A percentile compares a stretch with the other conserved stretches of the same genome.
Evolutionary conservation across 2,113 vertebrate species (phyloP).

Genomic region (Turdus rufiventris): DNA sequence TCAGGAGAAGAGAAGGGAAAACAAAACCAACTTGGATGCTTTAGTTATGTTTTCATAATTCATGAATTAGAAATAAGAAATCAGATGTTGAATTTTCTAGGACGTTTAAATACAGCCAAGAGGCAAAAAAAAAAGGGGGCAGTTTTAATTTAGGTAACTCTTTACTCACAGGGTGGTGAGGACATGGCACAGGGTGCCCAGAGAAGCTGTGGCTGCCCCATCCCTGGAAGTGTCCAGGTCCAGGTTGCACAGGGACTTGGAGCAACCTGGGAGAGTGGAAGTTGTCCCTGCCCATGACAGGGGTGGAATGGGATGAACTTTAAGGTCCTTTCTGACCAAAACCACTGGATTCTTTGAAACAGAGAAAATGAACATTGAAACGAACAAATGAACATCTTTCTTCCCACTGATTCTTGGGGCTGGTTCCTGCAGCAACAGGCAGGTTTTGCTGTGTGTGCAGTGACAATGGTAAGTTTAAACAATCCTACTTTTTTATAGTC

Average conservation of each 20-base stretch:
- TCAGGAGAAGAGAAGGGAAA: not conserved
- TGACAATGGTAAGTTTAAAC: not conserved
- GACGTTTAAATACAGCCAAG: not conserved
- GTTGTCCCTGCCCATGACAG: not conserved
- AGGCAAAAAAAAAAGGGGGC: not conserved
- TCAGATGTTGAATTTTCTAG: not conserved
- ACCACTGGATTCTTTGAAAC: not conserved
- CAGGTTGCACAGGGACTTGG: not conserved
- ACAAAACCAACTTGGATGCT: not conserved
- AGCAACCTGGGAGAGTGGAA: not conserved
- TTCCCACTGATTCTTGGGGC: not conserved
- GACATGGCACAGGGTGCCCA: not conserved
- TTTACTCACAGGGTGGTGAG: not conserved
- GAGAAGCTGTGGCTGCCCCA: not conserved
- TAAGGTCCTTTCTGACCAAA: not conserved
- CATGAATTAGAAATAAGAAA: not conserved
- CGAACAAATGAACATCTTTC: not conserved
- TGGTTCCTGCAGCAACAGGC: not conserved
- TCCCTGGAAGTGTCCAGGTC: not conserved
- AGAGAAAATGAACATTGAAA: not conserved
- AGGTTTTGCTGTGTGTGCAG: not conserved
- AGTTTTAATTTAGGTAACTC: not conserved
- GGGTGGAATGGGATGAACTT: not conserved
- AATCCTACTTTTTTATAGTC: conserved; percentile 88
- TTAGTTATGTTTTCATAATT: not conserved